phyloP scores from a whole-genome alignment of 2,797 vertebrate species.

The Amniataba percoides region DNA sequence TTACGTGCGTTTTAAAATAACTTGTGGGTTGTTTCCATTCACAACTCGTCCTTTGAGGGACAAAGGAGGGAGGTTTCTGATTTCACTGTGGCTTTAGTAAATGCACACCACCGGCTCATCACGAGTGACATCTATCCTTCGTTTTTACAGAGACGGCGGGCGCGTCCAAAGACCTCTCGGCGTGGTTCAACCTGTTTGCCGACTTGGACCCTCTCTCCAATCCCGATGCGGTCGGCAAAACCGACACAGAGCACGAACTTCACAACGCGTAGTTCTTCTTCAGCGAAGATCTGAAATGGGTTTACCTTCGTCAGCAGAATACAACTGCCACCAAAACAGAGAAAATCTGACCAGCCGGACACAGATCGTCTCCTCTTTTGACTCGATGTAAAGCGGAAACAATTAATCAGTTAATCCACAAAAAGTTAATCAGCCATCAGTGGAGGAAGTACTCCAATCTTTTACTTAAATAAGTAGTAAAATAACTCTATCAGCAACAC shows the following conservation, averaged over 20 bases:
- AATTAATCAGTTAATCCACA: neutral
- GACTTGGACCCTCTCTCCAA: constrained; percentile 90
- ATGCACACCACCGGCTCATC: neutral
- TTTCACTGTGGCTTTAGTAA: neutral
- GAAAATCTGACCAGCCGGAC: neutral
- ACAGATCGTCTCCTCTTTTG: neutral
- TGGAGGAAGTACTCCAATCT: too few species aligned
- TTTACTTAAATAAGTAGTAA: too few species aligned
- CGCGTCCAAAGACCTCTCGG: constrained; percentile 84
- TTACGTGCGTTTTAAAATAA: constrained; percentile 36
- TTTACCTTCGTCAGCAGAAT: neutral
- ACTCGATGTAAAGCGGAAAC: neutral
- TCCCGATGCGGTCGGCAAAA: constrained; percentile 90
- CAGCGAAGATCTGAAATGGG: neutral
- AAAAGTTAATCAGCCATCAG: too few species aligned
- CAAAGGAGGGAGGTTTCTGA: neutral
- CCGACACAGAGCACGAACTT: constrained; percentile 91
- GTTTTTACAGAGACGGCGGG: constrained; percentile 80
- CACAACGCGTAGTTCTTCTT: constrained; percentile 89
- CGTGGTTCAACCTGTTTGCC: constrained; percentile 88
- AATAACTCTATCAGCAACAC: too few species aligned
- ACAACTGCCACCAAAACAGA: neutral
- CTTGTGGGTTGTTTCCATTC: constrained; percentile 38
- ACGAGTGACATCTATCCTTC: neutral
- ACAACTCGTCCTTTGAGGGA: constrained; percentile 4